Conservation (phyloP, 30 jellyfish, hydroid and myxozoan genomes). For the Aurelia sp. region DNA sequence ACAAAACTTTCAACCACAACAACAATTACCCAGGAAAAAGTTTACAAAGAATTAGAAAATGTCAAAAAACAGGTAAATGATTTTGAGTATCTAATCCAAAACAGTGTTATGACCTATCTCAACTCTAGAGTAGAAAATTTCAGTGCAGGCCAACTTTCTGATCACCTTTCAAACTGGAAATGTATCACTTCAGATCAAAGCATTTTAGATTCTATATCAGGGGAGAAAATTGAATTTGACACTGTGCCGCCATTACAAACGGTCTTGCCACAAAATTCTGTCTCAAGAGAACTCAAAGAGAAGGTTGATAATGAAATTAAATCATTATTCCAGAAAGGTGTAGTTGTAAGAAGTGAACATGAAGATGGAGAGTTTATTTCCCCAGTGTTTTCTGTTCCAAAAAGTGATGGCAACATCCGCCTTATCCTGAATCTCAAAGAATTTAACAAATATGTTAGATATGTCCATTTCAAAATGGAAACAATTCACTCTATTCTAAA, state of each 20-base stretch:
- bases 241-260: conserved; percentile 9
- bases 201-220: conserved; percentile 37
- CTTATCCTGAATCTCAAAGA: conserved; percentile 24
- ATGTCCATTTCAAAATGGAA: conserved; percentile 51
- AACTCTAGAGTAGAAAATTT: conserved; percentile 4
- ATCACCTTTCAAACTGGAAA: conserved; percentile 17
- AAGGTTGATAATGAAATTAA: conserved; percentile 30
- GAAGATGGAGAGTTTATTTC: conserved; percentile 69
- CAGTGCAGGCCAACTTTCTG: conserved; percentile 58
- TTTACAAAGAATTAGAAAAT: conserved; percentile 23
- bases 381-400: conserved; percentile 51
- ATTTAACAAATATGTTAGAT: conserved; percentile 14
- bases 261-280: conserved; percentile 11
- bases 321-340: conserved; percentile 22
- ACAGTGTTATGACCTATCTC: not conserved
- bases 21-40: too few species aligned
- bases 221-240: conserved; percentile 43
- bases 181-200: conserved; percentile 41
- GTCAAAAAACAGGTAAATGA: conserved; percentile 40
- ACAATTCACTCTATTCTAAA: conserved; percentile 32
- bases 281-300: conserved; percentile 18
- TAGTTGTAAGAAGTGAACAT: conserved; percentile 21
- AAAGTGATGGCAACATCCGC: conserved; percentile 42
- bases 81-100: conserved; percentile 2
- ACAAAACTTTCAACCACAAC: too few species aligned